These are phyloP conservation scores for Leptinotarsa undecemlineata DNA, from an alignment of 1,140 invertebrate species.

Conservation along the genomic window DNA sequence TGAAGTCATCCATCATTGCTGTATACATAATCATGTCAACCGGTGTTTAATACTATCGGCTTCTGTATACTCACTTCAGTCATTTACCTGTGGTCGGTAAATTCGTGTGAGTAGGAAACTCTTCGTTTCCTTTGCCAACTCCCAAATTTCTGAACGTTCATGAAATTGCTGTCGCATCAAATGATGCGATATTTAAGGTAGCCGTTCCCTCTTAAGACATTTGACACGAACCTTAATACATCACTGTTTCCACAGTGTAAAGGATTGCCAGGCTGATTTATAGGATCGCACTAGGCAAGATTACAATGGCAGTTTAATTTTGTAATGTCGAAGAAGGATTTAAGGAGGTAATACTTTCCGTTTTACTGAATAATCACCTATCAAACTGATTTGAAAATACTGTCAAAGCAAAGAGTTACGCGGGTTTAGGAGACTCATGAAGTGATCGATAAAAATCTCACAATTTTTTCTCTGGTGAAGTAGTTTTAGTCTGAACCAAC, in stretches of 20 bases:
- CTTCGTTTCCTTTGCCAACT: too few relatives aligned
- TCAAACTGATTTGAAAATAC: background rate
- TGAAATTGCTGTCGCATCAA: background rate
- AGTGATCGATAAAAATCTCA: too few relatives aligned
- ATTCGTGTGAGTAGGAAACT: background rate
- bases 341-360: background rate
- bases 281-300: slow-evolving; percentile 19
- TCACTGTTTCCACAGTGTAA: slow-evolving; percentile 4
- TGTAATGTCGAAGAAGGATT: slow-evolving; percentile 22
- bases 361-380: slow-evolving; percentile 4
- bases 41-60: too few relatives aligned
- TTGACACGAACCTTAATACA: slow-evolving; percentile 18
- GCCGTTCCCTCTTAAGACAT: slow-evolving; percentile 19
- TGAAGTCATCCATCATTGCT: too few relatives aligned
- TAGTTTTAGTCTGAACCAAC: too few relatives aligned
- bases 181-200: slow-evolving; percentile 16
- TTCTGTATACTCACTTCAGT: too few relatives aligned
- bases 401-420: background rate
- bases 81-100: too few relatives aligned
- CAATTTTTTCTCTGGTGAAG: too few relatives aligned
- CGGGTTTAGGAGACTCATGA: background rate
- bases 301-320: slow-evolving; percentile 26
- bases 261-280: slow-evolving; percentile 18
- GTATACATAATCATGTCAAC: too few relatives aligned
- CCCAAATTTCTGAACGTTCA: background rate